Conservation (phyloP, 2,113 vertebrate species). For the Megaceryle maxima region DNA sequence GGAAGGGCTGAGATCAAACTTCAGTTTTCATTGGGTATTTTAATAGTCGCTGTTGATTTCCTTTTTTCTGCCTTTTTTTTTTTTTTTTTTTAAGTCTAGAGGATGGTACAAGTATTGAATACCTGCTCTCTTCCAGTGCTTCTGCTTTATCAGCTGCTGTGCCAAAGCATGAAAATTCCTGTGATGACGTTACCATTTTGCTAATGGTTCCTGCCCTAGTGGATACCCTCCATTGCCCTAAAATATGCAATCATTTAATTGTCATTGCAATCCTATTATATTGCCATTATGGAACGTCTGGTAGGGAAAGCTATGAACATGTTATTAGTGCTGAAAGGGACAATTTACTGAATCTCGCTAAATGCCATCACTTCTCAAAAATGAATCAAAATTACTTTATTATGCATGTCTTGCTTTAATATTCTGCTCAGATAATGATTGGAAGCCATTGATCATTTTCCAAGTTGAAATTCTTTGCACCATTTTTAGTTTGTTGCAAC, state of each 20-base stretch:
- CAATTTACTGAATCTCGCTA: conserved; percentile 69
- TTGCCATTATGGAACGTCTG: conserved; percentile 68
- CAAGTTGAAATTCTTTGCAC: neutral
- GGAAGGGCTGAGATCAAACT: neutral
- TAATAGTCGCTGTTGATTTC: neutral
- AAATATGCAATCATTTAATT: conserved; percentile 79
- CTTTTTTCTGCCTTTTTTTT: neutral
- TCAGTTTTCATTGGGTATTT: accelerated
- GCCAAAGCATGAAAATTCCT: conserved; percentile 45
- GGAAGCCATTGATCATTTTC: neutral
- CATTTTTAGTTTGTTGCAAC: neutral
- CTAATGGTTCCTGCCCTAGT: conserved; percentile 62
- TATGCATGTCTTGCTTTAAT: conserved; percentile 44
- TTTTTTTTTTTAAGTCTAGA: neutral
- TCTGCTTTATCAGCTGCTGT: conserved; percentile 15
- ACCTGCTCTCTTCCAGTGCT: neutral
- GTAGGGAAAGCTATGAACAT: conserved; percentile 70
- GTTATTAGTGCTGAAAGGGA: conserved; percentile 74
- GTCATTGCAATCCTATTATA: conserved; percentile 77
- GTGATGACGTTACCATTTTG: conserved; percentile 32
- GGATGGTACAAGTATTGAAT: neutral
- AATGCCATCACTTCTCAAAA: conserved; percentile 67
- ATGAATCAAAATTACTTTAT: conserved; percentile 68
- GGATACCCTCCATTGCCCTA: conserved; percentile 69
- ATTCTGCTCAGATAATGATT: conserved; percentile 30